Base-by-base conservation (phyloP, 2,113 vertebrate genomes). In the Sceloporus tristichus region DNA sequence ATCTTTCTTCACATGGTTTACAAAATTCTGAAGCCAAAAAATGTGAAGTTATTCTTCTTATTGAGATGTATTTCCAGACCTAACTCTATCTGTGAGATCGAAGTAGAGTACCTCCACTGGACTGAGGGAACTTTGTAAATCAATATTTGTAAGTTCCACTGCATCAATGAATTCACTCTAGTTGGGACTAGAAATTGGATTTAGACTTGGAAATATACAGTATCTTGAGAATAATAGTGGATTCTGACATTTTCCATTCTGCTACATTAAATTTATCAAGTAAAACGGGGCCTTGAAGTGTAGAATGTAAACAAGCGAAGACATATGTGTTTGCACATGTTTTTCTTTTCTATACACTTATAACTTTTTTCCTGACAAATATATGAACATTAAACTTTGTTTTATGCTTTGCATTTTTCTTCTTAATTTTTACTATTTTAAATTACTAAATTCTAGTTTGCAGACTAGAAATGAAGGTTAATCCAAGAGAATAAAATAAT, bases 341-440 rank as follows among this genome's bases (percentile, higher is more conserved):
- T 56, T 66, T 38, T 21, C 18, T 21, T 11, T 65, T 6, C 13
- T 14, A 62, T 38, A 3, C 66, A 73, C 23, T 34, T 53, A 79
- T 18, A 34, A 71, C 8, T 56, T 18, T 66, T 40, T 62, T 62
- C 11, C 59, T 62, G 13, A 62, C 62, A 82, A 65, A 14, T 42
- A 21, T 66, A 82, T 68, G 38, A 82, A 11, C 38, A 62, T 82
- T 68, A 48, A 82, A 48, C 65, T 68, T 81, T 82, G 66, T 82
- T 82, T 82, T 82, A 42, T 6, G 42, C 34, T 82, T 82, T 11
- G 11, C 2, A 77, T 48, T n/a, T 38, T 18, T 29, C 62, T 10
- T 27, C n/a, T 62, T 62, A 62, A 62, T 62, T 18, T 14, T 62
- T 13, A 27, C 2, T 62, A 73, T 11, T 73, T 84, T 74, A 56